A percentile compares a stretch with the other conserved stretches of the same genome.
Conservation (phyloP, 2,888 invertebrate genomes). For the Drosophila cognata region DNA sequence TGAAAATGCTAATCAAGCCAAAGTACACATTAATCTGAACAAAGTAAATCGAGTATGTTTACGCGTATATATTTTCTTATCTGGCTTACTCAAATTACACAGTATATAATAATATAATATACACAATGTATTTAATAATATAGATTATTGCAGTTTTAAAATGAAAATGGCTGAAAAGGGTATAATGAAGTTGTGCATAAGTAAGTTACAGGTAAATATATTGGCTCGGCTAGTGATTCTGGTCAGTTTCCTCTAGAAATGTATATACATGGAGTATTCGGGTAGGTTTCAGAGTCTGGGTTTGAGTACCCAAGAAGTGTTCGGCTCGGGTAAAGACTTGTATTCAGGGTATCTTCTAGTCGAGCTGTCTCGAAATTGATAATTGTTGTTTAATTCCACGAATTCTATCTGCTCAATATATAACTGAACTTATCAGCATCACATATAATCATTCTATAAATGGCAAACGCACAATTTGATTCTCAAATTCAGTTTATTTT, state of each 20-base stretch:
- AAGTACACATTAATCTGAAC: slow-evolving; percentile 35
- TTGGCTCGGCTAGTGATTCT: no score
- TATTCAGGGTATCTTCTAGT: neutral
- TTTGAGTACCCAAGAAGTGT: neutral
- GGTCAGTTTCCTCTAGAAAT: no score
- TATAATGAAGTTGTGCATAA: neutral
- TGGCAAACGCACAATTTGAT: neutral
- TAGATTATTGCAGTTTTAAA: neutral
- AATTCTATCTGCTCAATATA: neutral
- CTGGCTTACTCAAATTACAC: neutral
- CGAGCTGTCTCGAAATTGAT: neutral
- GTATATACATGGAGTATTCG: neutral
- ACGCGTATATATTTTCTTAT: neutral
- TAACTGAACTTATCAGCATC: neutral
- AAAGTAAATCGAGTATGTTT: no score
- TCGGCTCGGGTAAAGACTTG: neutral
- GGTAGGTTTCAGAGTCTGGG: neutral
- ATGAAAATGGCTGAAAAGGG: neutral
- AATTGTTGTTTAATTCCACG: neutral
- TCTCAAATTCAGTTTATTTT: neutral
- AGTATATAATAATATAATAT: neutral
- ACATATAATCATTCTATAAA: neutral
- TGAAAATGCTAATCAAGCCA: slow-evolving; percentile 43
- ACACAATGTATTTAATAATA: neutral
- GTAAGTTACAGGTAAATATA: neutral